A percentile compares a stretch with the other conserved stretches of the same genome.
Evolutionary conservation across 2,888 invertebrate species (phyloP).

Genomic region (Willowsia nigromaculata): DNA sequence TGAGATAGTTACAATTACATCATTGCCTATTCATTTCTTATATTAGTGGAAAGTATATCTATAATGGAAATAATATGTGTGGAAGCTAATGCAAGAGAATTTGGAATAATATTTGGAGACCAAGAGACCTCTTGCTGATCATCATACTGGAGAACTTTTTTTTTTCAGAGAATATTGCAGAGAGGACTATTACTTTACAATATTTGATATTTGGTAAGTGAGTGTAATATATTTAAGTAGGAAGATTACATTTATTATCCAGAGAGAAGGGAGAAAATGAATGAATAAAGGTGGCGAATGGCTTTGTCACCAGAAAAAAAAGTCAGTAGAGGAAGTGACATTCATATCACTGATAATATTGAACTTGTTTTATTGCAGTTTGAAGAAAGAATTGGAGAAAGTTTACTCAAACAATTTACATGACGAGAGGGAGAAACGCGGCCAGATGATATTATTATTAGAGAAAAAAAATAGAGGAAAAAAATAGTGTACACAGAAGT

Average conservation of each 20-base stretch:
- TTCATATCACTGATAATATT: slow-evolving; percentile 59
- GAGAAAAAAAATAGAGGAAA: not conserved
- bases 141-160: not conserved
- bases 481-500: slow-evolving; percentile 20
- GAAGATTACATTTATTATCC: slow-evolving; percentile 70
- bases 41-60: slow-evolving; percentile 1
- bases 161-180: slow-evolving; percentile 12
- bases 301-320: slow-evolving; percentile 57
- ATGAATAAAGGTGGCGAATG: slow-evolving; percentile 68
- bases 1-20: slow-evolving; percentile 68
- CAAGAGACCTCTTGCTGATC: not conserved
- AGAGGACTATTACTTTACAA: slow-evolving; percentile 32
- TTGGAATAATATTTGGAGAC: slow-evolving; percentile 1
- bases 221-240: slow-evolving; percentile 34
- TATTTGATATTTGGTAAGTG: slow-evolving; percentile 50
- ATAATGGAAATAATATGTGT: not conserved
- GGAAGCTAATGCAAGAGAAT: too few relatives aligned
- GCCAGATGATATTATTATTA: not conserved
- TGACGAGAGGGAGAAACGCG: not conserved
- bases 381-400: slow-evolving; percentile 66
- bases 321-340: not conserved
- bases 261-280: slow-evolving; percentile 67
- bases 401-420: slow-evolving; percentile 51
- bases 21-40: slow-evolving; percentile 38
- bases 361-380: slow-evolving; percentile 71